Conservation (phyloP, 2,797 vertebrate genomes). For the Chrysocyon brachyurus region DNA sequence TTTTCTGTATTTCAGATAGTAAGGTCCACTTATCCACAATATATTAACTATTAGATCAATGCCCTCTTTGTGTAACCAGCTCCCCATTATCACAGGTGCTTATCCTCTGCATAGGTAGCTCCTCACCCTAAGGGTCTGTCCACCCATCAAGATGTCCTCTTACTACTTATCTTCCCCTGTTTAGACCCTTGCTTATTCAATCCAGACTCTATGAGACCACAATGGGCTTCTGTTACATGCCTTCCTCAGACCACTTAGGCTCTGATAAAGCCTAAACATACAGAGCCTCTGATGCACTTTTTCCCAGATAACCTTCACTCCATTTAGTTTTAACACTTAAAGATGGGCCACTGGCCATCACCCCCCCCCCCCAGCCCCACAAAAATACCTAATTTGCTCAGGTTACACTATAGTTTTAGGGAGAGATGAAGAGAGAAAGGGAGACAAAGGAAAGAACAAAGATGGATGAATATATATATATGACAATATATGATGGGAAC, state of each 20-base stretch:
- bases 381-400: not conserved
- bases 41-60: not conserved
- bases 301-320: not conserved
- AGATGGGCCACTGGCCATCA: not conserved
- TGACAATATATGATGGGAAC: too few species aligned
- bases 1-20: not conserved
- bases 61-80: not conserved
- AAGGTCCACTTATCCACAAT: not conserved
- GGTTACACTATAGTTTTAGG: not conserved
- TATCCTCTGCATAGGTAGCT: not conserved
- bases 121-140: not conserved
- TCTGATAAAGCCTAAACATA: not conserved
- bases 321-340: not conserved
- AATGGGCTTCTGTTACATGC: not conserved
- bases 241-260: not conserved
- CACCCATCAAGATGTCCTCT: not conserved
- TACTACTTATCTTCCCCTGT: not conserved
- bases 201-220: not conserved
- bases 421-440: not conserved
- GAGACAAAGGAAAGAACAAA: not conserved
- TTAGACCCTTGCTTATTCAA: not conserved
- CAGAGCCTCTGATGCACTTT: not conserved
- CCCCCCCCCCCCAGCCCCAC: too few species aligned
- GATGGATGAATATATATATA: too few species aligned
- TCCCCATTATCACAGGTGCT: not conserved